phyloP scores from a whole-genome alignment of 2,113 vertebrate species.

The Cinclus cinclus region DNA sequence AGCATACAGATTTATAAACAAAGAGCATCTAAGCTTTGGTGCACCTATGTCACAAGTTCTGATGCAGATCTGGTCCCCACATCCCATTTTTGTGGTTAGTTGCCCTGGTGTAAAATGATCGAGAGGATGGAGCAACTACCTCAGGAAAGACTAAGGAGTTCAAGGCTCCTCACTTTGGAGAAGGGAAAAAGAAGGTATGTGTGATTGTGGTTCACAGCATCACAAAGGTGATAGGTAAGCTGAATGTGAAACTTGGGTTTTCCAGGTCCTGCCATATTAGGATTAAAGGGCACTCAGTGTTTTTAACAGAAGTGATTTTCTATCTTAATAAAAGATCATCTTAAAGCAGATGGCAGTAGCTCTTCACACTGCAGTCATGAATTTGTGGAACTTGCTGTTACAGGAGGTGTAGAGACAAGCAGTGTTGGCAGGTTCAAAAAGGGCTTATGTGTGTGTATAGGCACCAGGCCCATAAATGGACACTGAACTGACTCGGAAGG shows the following conservation, averaged over 20 bases:
- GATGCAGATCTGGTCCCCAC: neutral
- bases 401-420: neutral
- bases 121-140: neutral
- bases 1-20: neutral
- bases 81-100: neutral
- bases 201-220: neutral
- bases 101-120: neutral
- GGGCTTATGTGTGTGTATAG: neutral
- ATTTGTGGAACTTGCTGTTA: neutral
- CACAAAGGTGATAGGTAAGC: neutral
- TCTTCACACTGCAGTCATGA: neutral
- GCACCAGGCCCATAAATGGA: conserved; percentile 34
- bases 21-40: neutral
- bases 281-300: neutral
- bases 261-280: neutral
- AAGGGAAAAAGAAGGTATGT: neutral
- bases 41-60: accelerated
- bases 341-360: neutral
- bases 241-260: neutral
- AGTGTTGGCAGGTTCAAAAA: neutral
- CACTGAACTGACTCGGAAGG: neutral
- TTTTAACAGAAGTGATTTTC: neutral
- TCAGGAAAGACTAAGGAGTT: neutral
- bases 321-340: neutral
- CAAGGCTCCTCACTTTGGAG: neutral